Conservation (phyloP, 2,113 vertebrate species). For the Acanthochromis polyacanthus region DNA sequence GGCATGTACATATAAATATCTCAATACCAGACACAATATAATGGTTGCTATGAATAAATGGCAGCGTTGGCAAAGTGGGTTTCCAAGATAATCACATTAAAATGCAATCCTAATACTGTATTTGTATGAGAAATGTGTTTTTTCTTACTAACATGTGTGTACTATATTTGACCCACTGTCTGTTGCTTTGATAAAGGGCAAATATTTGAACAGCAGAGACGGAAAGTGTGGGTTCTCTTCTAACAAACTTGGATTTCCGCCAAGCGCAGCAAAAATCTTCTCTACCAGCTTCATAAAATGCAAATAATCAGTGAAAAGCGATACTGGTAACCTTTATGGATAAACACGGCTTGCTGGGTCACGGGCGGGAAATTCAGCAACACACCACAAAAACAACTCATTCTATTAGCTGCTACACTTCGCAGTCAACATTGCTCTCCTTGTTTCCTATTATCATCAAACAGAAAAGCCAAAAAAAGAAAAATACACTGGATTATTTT, state of each 20-base stretch:
- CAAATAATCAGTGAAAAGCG: slow-evolving; percentile 57
- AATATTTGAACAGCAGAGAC: slow-evolving; percentile 40
- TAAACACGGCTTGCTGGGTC: slow-evolving; percentile 36
- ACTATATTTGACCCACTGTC: slow-evolving; percentile 8
- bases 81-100: not conserved
- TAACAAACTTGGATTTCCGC: slow-evolving; percentile 47
- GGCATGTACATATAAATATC: not conserved
- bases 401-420: slow-evolving; percentile 13
- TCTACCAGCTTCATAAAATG: slow-evolving; percentile 34
- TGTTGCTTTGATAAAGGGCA: slow-evolving; percentile 33
- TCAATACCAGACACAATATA: not conserved
- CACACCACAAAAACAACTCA: not conserved
- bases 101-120: not conserved
- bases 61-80: not conserved
- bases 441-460: slow-evolving; percentile 22
- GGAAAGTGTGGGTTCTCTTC: slow-evolving; percentile 19
- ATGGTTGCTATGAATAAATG: not conserved
- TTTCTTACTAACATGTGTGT: slow-evolving; percentile 14
- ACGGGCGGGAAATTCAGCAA: slow-evolving; percentile 39
- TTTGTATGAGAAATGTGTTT: too few relatives aligned
- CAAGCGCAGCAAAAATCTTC: slow-evolving; percentile 40
- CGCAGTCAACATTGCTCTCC: slow-evolving; percentile 11
- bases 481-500: slow-evolving; percentile 13
- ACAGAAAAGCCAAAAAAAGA: slow-evolving; percentile 20
- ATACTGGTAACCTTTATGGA: slow-evolving; percentile 45